Base-by-base conservation (phyloP, 92 coral and sea anemone species). In the Porites cylindrica region DNA sequence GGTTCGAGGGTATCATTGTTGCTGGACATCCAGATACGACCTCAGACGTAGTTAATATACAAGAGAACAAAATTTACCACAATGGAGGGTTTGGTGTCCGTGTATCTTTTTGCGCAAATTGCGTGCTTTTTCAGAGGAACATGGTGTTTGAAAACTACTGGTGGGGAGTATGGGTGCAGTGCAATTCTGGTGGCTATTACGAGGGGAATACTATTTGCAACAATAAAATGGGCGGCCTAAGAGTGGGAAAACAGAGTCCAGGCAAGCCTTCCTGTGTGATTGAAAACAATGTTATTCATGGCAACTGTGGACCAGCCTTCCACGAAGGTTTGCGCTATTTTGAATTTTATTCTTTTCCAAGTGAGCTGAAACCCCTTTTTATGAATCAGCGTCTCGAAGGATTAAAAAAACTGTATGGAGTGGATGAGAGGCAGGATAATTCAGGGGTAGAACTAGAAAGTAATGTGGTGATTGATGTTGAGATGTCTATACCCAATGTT, bases 211-310 rank as follows among this genome's bases (percentile, higher is more conserved):
- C 75, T 72, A 67, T 84, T 38, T 75, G 66, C 19, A 58, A 43
- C 51, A 76, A 85, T 67, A 85, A 59, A 43, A 66, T 84, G 82
- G 88, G 88, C 19, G 88, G 83, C 9, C 50, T 76, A 10, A 77
- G 61, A 14, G 82, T 76, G 10, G 63, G 88, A 14, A 67, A 56
- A 1, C 85, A 58, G 70, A 53, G 69, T 68, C 54, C 81, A 32
- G 72, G 85, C 10, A 69, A 21, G 6, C 61, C 51, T 0, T 24
- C 85, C 6, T 60, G 79, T 9, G 60, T 70, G 51, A 72, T 86
- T 20, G 79, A 86, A 70, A 32, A 50, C 76, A 86, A 86, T 61
- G 38, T 38, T 7, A 70, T 86, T 9, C 78, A 60, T 23, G 64
- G 61, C 19, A 86, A 86, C 64, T 75, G 86, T 54, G 90, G 85